phyloP scores from a whole-genome alignment of 2,888 invertebrate genomes.

The Agrypnus murinus region DNA sequence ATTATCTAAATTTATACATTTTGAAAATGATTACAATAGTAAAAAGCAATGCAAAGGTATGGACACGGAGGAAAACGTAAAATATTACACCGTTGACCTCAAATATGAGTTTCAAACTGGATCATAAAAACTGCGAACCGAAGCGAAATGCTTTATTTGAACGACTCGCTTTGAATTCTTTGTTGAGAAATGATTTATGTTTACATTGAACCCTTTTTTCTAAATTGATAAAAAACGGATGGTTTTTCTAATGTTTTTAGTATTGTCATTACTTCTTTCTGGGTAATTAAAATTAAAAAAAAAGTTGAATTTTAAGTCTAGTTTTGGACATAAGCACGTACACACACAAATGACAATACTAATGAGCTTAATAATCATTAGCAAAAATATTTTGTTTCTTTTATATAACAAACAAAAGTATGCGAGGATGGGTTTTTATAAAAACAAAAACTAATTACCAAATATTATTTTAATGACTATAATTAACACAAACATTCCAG shows the following conservation, averaged over 20 bases:
- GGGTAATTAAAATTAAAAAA: background rate
- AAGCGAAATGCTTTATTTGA: conserved; percentile 40
- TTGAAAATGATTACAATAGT: conserved; percentile 13
- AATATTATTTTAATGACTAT: conserved; percentile 29
- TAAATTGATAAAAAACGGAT: conserved; percentile 12
- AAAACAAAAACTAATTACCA: conserved; percentile 19
- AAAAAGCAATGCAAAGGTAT: conserved; percentile 32
- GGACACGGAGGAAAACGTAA: conserved; percentile 33
- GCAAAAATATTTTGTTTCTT: no score
- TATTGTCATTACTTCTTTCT: conserved; percentile 2
- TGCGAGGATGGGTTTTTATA: no score
- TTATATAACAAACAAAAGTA: no score
- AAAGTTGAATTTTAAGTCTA: background rate
- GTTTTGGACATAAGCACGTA: no score
- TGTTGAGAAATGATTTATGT: conserved; percentile 41
- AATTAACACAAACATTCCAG: conserved; percentile 15
- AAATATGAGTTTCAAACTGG: conserved; percentile 40
- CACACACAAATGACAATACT: no score
- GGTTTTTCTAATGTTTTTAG: conserved; percentile 15
- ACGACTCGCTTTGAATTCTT: conserved; percentile 38
- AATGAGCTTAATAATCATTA: background rate
- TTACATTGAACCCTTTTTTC: conserved; percentile 25
- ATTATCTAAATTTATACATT: background rate
- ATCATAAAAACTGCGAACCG: conserved; percentile 36
- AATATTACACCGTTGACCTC: conserved; percentile 32